Evolutionary conservation across 1,140 invertebrate genomes (phyloP).

Genomic region (Bombyx mori): ASM3026992v2 NC_085110.1:12789001-12789500

Average conservation of each 20-base stretch:
- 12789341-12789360: too few species aligned
- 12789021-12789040: conserved; percentile 61
- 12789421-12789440: too few species aligned
- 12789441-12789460: too few species aligned
- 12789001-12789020: conserved; percentile 47
- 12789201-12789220: conserved; percentile 54
- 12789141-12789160: conserved; percentile 3
- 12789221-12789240: conserved; percentile 53
- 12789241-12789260: conserved; percentile 56
- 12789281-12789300: too few species aligned
- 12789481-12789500: too few species aligned
- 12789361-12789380: too few species aligned
- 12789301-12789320: too few species aligned
- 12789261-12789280: conserved; percentile 3
- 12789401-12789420: too few species aligned
- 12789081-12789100: conserved; percentile 52
- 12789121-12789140: conserved; percentile 6
- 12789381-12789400: too few species aligned
- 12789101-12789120: conserved; percentile 36
- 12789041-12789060: conserved; percentile 39
- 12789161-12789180: background rate
- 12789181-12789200: conserved; percentile 49
- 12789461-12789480: too few species aligned
- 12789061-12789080: conserved; percentile 53
- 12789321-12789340: too few species aligned